phyloP scores from a whole-genome alignment of 2,797 vertebrate genomes.

The Chlorospingus flavigularis region DNA sequence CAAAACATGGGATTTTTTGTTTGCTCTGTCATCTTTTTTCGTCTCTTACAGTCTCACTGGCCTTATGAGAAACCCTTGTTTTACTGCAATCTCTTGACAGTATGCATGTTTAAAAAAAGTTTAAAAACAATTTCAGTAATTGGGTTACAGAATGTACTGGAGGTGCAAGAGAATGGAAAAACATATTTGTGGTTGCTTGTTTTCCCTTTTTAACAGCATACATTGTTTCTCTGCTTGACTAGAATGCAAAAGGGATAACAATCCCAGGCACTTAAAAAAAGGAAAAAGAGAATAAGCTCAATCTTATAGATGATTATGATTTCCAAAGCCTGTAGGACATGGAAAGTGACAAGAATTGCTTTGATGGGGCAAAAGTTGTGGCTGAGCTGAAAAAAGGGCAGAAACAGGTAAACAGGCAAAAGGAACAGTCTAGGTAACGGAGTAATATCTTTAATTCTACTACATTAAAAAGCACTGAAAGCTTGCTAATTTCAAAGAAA shows the following conservation, averaged over 20 bases:
- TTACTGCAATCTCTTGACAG: not conserved
- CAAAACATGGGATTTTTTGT: not conserved
- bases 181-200: not conserved
- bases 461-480: not conserved
- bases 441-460: not conserved
- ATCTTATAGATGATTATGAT: not conserved
- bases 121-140: slow-evolving; percentile 5
- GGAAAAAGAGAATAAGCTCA: not conserved
- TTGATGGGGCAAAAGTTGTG: not conserved
- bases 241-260: not conserved
- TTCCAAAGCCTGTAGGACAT: not conserved
- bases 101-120: not conserved
- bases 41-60: not conserved
- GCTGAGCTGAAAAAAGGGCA: not conserved
- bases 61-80: not conserved
- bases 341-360: not conserved
- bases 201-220: not conserved
- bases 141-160: not conserved
- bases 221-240: not conserved
- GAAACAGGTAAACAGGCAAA: not conserved
- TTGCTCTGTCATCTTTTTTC: not conserved
- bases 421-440: not conserved
- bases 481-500: not conserved
- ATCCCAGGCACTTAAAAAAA: not conserved
- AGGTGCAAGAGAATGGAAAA: not conserved